Evolutionary conservation across 2,113 vertebrate species (phyloP), one percentile per base, ranked within the genome.

Genomic region (Haemorhous mexicanus): DNA sequence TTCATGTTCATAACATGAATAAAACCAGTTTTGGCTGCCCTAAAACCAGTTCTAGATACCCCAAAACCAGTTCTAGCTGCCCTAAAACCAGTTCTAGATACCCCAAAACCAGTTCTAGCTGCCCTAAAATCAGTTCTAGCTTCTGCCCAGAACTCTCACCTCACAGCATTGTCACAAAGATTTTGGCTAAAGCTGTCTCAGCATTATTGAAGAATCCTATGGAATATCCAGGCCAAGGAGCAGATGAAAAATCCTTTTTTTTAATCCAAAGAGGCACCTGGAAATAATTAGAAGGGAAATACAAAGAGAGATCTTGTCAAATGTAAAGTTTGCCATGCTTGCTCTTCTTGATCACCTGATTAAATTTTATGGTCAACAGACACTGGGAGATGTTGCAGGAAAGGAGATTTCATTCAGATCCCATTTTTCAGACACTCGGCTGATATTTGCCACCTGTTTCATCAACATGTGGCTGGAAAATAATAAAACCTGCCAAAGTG

Each of bases 241-340:
- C 41, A 97, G 89, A 96, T 90, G 77, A 96, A 95, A 96, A 96
- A 17, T 58, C 53, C 37, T 80, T 80, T 81, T 80, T 64, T 46
- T 56, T 43, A 11, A 55, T 55, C 62, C 32, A 23, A 43, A 4
- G 56, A 95, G 55, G 56, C 95, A 92, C 79, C 74, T 92, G 94
- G 96, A 97, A 97, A 94, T 67, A 87, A 59, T 94, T 96, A 95
- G 79, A 89, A 86, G 46, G 67, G 79, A 94, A 93, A 96, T 87
- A 67, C 62, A 88, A 94, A 96, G 90, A 68, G 62, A 49, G 81
- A 78, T 86, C 72, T 50, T 59, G 72, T 93, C 88, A 94, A 82
- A 73, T 56, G 47, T 28, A 64, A 94, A 89, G 52, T 92, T 72
- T 77, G 80, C 85, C 92, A 76, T 82, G 59, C 37, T 62, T 62